These are phyloP conservation scores for Drosophila kanekoi DNA, from an alignment of 2,888 invertebrate species.

Conservation along the genomic window DNA sequence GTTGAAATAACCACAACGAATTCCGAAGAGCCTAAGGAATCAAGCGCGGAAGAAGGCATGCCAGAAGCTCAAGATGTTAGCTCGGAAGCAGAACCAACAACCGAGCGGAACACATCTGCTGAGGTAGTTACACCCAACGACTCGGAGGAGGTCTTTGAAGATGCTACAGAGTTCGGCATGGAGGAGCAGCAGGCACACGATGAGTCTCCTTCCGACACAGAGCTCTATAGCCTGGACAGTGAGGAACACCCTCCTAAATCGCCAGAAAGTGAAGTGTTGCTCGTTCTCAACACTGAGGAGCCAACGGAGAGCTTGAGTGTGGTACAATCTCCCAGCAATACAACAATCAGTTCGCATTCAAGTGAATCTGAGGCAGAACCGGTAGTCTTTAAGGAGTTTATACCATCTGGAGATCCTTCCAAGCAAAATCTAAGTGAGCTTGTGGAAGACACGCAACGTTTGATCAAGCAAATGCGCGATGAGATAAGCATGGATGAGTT, in stretches of 20 bases:
- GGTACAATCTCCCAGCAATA: constrained; percentile 60
- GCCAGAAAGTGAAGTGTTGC: constrained; percentile 66
- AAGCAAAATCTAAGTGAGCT: constrained; percentile 86
- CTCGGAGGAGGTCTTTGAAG: constrained; percentile 73
- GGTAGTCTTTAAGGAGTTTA: constrained; percentile 73
- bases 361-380: constrained; percentile 60
- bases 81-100: not conserved
- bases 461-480: constrained; percentile 89
- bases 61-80: not conserved
- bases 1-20: not conserved
- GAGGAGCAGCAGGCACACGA: constrained; percentile 53
- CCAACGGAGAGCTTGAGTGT: constrained; percentile 26
- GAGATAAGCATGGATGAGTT: constrained; percentile 87
- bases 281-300: constrained; percentile 46
- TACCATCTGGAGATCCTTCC: constrained; percentile 81
- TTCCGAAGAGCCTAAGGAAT: not conserved
- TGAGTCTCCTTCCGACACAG: constrained; percentile 71
- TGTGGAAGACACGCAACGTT: constrained; percentile 87
- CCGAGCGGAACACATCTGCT: not conserved
- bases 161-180: constrained; percentile 74
- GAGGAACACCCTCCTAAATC: constrained; percentile 57
- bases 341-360: constrained; percentile 67
- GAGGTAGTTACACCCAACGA: constrained; percentile 29
- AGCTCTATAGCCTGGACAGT: constrained; percentile 76
- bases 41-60: not conserved